These are phyloP conservation scores for Vireo altiloquus DNA, from an alignment of 2,113 vertebrate genomes.

Conservation along the genomic window DNA sequence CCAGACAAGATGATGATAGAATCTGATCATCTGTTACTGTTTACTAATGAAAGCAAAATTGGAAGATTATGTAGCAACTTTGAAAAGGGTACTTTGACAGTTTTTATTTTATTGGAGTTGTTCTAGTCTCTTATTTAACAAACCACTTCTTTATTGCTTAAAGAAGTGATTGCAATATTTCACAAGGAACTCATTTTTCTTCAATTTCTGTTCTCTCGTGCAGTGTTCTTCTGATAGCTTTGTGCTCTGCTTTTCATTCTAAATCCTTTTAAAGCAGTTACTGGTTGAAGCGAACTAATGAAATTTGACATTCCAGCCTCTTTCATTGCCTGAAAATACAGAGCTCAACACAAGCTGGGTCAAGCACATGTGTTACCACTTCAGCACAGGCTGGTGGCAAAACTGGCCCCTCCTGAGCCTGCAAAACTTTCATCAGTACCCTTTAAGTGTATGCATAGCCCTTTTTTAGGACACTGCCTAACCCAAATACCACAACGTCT, in stretches of 20 bases:
- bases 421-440: background rate
- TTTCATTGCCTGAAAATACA: background rate
- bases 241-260: constrained; percentile 46
- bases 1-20: constrained; percentile 52
- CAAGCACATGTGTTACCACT: background rate
- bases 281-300: background rate
- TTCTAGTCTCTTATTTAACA: constrained; percentile 63
- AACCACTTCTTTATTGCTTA: constrained; percentile 54
- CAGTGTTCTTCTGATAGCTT: constrained; percentile 1
- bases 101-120: constrained; percentile 53
- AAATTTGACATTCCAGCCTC: constrained; percentile 2
- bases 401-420: background rate
- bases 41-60: constrained; percentile 64
- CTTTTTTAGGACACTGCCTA: background rate
- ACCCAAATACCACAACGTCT: background rate
- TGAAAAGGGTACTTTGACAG: constrained; percentile 35
- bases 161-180: constrained; percentile 56
- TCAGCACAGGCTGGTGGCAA: background rate
- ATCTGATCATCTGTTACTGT: constrained; percentile 63
- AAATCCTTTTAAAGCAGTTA: constrained; percentile 35
- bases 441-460: background rate
- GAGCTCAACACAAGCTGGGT: background rate
- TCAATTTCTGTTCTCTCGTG: constrained; percentile 25
- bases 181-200: constrained; percentile 47
- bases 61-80: constrained; percentile 49